phyloP scores from a whole-genome alignment of 2,888 invertebrate species.

The Apocheima hispidaria region DNA sequence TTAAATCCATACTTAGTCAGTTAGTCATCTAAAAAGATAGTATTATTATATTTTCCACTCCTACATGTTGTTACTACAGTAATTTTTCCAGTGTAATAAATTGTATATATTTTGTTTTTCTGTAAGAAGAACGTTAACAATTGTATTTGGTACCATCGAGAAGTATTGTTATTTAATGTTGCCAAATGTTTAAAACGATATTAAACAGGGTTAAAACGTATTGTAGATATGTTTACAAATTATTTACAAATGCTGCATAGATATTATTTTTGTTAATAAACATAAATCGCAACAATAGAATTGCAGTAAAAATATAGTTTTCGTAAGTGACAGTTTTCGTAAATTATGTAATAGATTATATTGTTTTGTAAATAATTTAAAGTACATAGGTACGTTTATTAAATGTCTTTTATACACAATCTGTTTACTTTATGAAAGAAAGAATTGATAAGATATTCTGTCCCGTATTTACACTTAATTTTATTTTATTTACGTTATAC shows the following conservation, averaged over 20 bases:
- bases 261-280: conserved; percentile 19
- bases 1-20: background rate
- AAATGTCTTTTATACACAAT: conserved; percentile 63
- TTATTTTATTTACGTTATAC: too few species aligned
- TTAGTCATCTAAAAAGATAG: conserved; percentile 6
- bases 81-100: conserved; percentile 29
- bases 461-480: too few species aligned
- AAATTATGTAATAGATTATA: conserved; percentile 35
- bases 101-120: conserved; percentile 16
- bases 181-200: conserved; percentile 57
- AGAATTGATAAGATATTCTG: too few species aligned
- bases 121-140: background rate
- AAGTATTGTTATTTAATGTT: conserved; percentile 51
- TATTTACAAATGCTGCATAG: conserved; percentile 2
- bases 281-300: conserved; percentile 35
- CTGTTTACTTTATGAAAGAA: background rate
- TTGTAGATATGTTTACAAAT: conserved; percentile 33
- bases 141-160: conserved; percentile 7
- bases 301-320: conserved; percentile 47
- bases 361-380: conserved; percentile 67
- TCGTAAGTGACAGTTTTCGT: conserved; percentile 41
- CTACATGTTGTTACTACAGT: background rate
- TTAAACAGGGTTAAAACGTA: conserved; percentile 61
- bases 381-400: conserved; percentile 67
- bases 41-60: background rate